A percentile compares a stretch with the other conserved stretches of the same genome.
These are phyloP conservation scores for Trichonephila inaurata DNA, from an alignment of 1,140 invertebrate genomes.

Conservation along the genomic window DNA sequence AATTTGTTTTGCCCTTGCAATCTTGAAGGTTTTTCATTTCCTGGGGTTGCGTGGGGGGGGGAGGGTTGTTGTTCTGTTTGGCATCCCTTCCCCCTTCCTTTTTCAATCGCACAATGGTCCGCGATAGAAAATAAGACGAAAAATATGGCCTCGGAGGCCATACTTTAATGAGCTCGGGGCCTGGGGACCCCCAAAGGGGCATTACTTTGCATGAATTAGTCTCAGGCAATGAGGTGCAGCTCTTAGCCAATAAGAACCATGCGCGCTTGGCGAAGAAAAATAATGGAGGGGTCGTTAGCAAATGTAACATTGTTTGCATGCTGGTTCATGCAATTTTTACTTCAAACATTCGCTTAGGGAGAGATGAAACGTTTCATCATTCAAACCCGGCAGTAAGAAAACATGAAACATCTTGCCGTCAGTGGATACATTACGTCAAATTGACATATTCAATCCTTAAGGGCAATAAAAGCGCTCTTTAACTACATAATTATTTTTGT, in stretches of 20 bases:
- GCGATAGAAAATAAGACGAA: constrained; percentile 68
- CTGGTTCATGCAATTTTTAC: neutral
- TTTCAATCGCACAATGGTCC: constrained; percentile 55
- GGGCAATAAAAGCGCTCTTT: no score
- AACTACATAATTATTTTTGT: no score
- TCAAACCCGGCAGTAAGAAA: no score
- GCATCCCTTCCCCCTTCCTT: neutral
- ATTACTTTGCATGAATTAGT: constrained; percentile 72
- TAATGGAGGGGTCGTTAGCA: neutral
- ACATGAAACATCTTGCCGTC: no score
- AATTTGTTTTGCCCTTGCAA: constrained; percentile 57
- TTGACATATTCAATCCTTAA: no score
- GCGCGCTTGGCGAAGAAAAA: constrained; percentile 22
- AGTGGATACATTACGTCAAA: no score
- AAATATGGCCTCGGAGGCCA: constrained; percentile 57
- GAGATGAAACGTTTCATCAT: no score
- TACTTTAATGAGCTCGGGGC: constrained; percentile 66
- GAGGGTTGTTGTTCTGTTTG: constrained; percentile 22
- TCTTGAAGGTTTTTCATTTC: constrained; percentile 34
- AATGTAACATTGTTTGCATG: neutral
- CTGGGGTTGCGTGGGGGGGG: neutral
- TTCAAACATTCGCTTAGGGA: no score
- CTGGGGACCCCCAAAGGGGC: constrained; percentile 62
- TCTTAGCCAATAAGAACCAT: constrained; percentile 63
- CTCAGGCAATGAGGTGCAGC: constrained; percentile 57